A percentile compares a stretch with the other conserved stretches of the same genome.
Conservation (phyloP, 2,113 vertebrate species). For the Eudyptes chrysolophus region DNA sequence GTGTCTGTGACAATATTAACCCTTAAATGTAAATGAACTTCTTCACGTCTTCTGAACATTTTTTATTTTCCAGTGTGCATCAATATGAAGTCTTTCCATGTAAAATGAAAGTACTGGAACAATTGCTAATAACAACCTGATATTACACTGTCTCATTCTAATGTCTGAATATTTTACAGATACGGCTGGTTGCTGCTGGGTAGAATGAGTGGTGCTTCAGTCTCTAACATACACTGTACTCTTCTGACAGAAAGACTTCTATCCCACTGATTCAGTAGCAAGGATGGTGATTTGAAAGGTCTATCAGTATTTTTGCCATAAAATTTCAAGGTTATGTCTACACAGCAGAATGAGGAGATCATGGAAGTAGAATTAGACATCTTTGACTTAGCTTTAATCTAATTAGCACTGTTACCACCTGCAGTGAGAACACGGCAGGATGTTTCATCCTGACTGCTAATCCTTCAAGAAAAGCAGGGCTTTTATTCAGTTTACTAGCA, state of each 20-base stretch:
- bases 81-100: background rate
- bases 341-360: background rate
- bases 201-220: background rate
- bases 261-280: background rate
- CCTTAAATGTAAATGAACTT: background rate
- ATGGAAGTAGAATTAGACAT: background rate
- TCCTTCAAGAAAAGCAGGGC: background rate
- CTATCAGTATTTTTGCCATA: background rate
- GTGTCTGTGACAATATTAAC: background rate
- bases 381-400: background rate
- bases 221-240: background rate
- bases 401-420: background rate
- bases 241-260: background rate
- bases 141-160: background rate
- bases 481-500: background rate
- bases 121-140: background rate
- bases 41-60: background rate
- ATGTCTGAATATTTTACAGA: background rate
- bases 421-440: background rate
- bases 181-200: fast-evolving
- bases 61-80: background rate
- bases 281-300: background rate
- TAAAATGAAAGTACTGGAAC: background rate
- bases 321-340: background rate
- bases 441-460: background rate